Percentiles rank a stretch among this genome's conserved stretches.
These are phyloP conservation scores for Upupa epops DNA, from an alignment of 2,113 vertebrate species.

Conservation along the genomic window DNA sequence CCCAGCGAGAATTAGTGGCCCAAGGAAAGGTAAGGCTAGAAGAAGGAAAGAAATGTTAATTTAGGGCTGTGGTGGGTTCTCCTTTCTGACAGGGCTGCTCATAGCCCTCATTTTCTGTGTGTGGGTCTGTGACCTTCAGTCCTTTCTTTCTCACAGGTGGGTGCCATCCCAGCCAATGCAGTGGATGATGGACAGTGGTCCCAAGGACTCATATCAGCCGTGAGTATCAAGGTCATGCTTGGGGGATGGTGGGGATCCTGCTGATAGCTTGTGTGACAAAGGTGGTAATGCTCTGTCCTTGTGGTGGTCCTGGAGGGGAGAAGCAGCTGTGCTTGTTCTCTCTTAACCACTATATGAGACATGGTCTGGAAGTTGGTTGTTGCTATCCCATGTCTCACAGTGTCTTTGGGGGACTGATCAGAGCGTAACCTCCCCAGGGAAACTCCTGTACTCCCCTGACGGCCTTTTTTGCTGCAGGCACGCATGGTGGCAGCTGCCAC, in stretches of 20 bases:
- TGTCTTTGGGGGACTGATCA: accelerated
- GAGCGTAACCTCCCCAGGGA: background rate
- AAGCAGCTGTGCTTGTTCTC: background rate
- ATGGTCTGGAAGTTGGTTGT: background rate
- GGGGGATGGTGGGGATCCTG: background rate
- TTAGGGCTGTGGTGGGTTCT: background rate
- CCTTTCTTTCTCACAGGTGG: conserved; percentile 79
- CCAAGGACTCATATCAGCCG: conserved; percentile 97
- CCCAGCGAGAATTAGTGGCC: conserved; percentile 94
- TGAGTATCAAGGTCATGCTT: conserved; percentile 75
- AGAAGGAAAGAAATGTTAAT: background rate
- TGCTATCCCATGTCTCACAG: accelerated
- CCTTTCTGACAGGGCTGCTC: background rate
- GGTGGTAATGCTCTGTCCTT: background rate
- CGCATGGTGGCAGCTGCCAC: conserved; percentile 97
- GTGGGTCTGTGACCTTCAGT: accelerated
- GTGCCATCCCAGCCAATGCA: conserved; percentile 90
- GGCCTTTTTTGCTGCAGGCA: conserved; percentile 73
- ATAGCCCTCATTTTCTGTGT: accelerated
- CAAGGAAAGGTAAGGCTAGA: conserved; percentile 88
- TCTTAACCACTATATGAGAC: background rate
- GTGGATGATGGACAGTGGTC: conserved; percentile 98
- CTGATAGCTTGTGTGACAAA: background rate
- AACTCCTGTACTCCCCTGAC: background rate
- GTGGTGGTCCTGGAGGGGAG: accelerated